Conservation (phyloP, 2,888 invertebrate genomes). For the Leptinotarsa peninsularis region DNA sequence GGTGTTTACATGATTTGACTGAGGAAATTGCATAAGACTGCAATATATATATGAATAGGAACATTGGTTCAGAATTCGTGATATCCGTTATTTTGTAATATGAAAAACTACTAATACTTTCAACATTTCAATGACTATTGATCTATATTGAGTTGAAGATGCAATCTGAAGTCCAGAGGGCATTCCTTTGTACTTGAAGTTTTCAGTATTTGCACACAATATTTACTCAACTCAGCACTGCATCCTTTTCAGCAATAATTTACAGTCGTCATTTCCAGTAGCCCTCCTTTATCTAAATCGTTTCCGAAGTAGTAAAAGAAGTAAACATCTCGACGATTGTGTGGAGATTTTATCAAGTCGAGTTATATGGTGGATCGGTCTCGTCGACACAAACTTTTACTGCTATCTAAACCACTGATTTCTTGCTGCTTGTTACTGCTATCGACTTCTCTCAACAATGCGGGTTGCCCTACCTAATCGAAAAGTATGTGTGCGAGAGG, state of each 20-base stretch:
- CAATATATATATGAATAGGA: neutral
- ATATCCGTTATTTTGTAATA: no score
- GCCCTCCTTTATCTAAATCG: constrained; percentile 7
- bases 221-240: neutral
- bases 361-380: constrained; percentile 14
- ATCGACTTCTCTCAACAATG: constrained; percentile 5
- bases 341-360: constrained; percentile 14
- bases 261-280: neutral
- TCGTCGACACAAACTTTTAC: constrained; percentile 18
- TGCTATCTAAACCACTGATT: constrained; percentile 11
- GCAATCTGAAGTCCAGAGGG: no score
- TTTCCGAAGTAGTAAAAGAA: constrained; percentile 10
- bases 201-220: neutral
- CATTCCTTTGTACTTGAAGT: neutral
- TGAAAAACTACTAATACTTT: no score
- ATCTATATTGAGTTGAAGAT: no score
- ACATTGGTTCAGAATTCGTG: neutral
- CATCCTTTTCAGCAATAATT: neutral
- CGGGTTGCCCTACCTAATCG: constrained; percentile 3
- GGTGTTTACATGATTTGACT: neutral
- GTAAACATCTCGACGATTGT: constrained; percentile 18
- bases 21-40: no score
- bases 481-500: neutral
- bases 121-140: no score
- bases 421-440: constrained; percentile 5